A percentile compares a stretch with the other conserved stretches of the same genome.
phyloP scores from a whole-genome alignment of 1,140 invertebrate genomes.

The Coboldia fuscipes region DNA sequence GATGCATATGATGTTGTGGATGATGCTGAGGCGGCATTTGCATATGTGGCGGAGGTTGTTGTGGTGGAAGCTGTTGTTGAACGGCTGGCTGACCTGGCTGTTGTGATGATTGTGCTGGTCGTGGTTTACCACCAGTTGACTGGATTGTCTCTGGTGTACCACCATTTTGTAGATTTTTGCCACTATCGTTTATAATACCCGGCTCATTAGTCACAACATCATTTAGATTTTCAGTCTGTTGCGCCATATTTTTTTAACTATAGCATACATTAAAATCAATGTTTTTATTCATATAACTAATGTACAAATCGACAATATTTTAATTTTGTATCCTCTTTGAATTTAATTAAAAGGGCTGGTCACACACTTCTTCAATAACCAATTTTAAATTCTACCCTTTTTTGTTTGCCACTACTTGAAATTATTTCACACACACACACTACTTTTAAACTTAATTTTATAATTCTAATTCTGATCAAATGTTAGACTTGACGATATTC shows the following conservation, averaged over 20 bases:
- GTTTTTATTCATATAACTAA: too few relatives aligned
- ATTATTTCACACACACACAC: too few relatives aligned
- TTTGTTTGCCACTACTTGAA: too few relatives aligned
- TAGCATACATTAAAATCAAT: too few relatives aligned
- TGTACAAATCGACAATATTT: too few relatives aligned
- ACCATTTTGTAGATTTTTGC: conserved; percentile 2
- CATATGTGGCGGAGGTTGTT: not conserved
- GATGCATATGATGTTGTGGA: not conserved
- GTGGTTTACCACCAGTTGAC: not conserved
- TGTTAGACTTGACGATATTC: too few relatives aligned
- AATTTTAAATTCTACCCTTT: too few relatives aligned
- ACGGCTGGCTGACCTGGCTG: not conserved
- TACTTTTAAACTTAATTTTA: too few relatives aligned
- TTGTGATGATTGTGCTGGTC: not conserved
- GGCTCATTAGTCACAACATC: conserved; percentile 2
- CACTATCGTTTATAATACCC: not conserved
- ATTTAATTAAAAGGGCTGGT: too few relatives aligned
- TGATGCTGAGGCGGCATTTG: not conserved
- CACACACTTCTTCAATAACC: too few relatives aligned
- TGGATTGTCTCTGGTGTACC: not conserved
- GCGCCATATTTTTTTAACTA: conserved; percentile 5
- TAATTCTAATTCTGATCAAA: too few relatives aligned
- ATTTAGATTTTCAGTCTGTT: conserved; percentile 4
- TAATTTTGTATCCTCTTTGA: too few relatives aligned
- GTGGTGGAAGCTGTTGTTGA: not conserved